Evolutionary conservation across 2,888 invertebrate genomes (phyloP).

Genomic region (Ischnura elegans): DNA sequence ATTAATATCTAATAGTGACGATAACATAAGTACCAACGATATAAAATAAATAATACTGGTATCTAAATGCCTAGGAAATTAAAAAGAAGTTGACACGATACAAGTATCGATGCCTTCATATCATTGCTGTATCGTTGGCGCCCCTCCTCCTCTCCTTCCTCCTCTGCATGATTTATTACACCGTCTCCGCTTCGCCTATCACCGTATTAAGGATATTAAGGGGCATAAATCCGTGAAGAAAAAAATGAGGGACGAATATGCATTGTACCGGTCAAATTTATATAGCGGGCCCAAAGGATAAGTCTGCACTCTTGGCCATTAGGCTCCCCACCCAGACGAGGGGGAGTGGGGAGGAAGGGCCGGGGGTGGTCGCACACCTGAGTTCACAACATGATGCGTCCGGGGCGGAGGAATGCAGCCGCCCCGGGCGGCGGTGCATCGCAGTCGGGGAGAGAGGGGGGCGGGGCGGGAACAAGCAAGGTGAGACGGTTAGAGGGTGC

Average conservation of each 20-base stretch:
- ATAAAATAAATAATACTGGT: no score
- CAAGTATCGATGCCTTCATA: no score
- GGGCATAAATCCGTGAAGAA: background rate
- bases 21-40: no score
- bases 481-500: background rate
- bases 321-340: background rate
- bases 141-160: no score
- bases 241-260: conserved; percentile 27
- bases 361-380: background rate
- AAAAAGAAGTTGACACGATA: no score
- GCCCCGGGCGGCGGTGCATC: background rate
- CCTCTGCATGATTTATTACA: background rate
- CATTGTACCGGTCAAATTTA: background rate
- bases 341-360: background rate
- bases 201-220: conserved; percentile 31
- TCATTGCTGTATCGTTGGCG: no score
- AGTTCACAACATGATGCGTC: background rate
- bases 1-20: no score
- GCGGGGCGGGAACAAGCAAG: background rate
- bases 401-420: background rate
- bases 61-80: no score
- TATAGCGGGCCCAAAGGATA: background rate
- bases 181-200: background rate
- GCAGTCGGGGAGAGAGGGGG: background rate
- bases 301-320: background rate